Evolutionary conservation across 2,888 invertebrate species (phyloP).

Genomic region (Hymenopus coronatus): DNA sequence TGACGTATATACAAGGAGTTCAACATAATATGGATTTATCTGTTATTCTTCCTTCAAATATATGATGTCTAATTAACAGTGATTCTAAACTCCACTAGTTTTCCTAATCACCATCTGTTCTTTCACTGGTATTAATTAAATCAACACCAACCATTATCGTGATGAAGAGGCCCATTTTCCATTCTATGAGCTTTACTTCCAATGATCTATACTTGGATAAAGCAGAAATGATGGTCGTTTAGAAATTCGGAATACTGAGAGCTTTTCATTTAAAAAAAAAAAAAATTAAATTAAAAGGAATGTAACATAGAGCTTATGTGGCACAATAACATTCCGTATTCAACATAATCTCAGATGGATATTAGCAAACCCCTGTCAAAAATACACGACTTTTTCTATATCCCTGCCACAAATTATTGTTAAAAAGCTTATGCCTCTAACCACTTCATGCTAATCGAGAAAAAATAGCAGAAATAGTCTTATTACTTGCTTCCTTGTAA

Average conservation of each 20-base stretch:
- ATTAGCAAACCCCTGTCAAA: too few species aligned
- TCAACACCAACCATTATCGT: neutral
- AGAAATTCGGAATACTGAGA: neutral
- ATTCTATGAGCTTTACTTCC: neutral
- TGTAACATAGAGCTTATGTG: too few species aligned
- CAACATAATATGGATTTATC: neutral
- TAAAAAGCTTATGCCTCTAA: too few species aligned
- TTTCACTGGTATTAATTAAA: neutral
- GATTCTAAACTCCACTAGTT: neutral
- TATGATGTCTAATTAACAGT: neutral
- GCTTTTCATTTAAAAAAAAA: too few species aligned
- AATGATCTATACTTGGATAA: neutral
- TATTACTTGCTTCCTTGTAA: too few species aligned
- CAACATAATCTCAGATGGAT: too few species aligned
- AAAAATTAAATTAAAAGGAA: too few species aligned
- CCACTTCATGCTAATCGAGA: too few species aligned
- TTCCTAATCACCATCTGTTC: neutral
- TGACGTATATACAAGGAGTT: neutral
- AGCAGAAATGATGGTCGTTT: neutral
- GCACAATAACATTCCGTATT: too few species aligned
- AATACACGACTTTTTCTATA: too few species aligned
- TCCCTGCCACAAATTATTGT: too few species aligned
- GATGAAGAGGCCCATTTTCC: neutral
- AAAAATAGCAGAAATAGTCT: too few species aligned
- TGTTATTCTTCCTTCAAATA: neutral